These are phyloP conservation scores for Rhinophrynus dorsalis DNA, from an alignment of 2,797 vertebrate genomes.

Conservation along the genomic window DNA sequence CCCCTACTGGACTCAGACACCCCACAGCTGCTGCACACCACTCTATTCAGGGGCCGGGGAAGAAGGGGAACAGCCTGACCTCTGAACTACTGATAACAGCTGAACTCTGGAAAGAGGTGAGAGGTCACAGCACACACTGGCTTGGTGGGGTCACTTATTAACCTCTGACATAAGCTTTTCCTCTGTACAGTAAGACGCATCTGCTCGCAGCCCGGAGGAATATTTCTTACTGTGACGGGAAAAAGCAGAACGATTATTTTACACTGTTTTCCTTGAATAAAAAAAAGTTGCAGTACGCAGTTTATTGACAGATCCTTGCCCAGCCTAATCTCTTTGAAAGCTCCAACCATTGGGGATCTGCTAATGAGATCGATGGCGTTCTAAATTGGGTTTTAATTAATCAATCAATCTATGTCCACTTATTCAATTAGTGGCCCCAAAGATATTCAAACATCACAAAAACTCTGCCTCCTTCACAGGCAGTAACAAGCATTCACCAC, in stretches of 20 bases:
- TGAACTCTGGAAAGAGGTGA: too few species aligned
- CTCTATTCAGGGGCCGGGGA: too few species aligned
- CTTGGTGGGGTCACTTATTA: too few species aligned
- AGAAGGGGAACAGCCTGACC: too few species aligned
- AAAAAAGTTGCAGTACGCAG: neutral
- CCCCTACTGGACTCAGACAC: too few species aligned
- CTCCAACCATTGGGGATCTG: constrained; percentile 49
- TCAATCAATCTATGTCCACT: constrained; percentile 61
- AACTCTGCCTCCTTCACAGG: neutral
- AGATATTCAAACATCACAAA: constrained; percentile 14
- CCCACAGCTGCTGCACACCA: too few species aligned
- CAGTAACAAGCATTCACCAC: neutral
- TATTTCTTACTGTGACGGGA: neutral
- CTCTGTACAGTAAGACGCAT: too few species aligned
- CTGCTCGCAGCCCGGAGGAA: neutral
- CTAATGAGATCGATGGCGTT: constrained; percentile 64
- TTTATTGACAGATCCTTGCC: neutral
- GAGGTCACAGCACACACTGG: too few species aligned
- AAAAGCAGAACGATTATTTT: neutral
- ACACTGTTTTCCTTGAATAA: constrained; percentile 6
- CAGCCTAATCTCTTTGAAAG: constrained; percentile 51
- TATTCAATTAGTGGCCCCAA: constrained; percentile 52
- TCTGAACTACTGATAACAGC: too few species aligned
- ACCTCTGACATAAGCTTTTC: too few species aligned
- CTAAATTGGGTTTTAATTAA: constrained; percentile 71